Base-by-base conservation (phyloP, 2,888 invertebrate genomes). In the Horisme vitalbata region DNA sequence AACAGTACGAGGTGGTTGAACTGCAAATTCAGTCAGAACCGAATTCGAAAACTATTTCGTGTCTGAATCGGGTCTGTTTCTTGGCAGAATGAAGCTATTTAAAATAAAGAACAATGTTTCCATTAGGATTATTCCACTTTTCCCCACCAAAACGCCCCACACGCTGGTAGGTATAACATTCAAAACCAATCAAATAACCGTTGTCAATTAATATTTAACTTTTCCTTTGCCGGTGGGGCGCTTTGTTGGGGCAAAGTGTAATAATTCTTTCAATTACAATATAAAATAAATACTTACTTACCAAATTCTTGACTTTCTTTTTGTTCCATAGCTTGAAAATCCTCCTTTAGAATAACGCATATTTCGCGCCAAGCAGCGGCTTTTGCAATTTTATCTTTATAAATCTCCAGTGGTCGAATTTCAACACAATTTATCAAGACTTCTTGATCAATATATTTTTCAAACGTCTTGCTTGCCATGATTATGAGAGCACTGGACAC, bases 11-110 rank as follows among this genome's bases (percentile, higher is more conserved):
- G 45, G 50, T 50, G 50, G 50, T 45, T 20, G 31, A 27, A 44
- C 43, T 48, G 48, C 44, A 15, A 48, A 48, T 48, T 44, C 24
- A 46, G 43, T 46, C 28, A 33, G 45, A 51, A 46, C 51, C 8
- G 51, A 51, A 51, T 51, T 51, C 45, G 45, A 15, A 28, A 51
- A 51, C 45, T 51, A 46, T 51, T 51, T 51, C 43, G 20, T 51
- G 41, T 51, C 51, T 24, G 45, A 45, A 46, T 9, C 45, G 51
- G 43, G 18, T 45, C 51, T 34, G 45, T 51, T 45, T 18, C 51
- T 15, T 49, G 49, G 49, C 49, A 45, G 39, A 18, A 38, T 45
- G 49, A 49, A 49, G 44, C 49, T 45, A 45, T 49, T 21, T 21
- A 21, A 21, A 21, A 21, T 21, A 21, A 21, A 21, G 21, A 21